Base-by-base conservation (phyloP, 2,888 invertebrate species). In the Meganola albula region DNA sequence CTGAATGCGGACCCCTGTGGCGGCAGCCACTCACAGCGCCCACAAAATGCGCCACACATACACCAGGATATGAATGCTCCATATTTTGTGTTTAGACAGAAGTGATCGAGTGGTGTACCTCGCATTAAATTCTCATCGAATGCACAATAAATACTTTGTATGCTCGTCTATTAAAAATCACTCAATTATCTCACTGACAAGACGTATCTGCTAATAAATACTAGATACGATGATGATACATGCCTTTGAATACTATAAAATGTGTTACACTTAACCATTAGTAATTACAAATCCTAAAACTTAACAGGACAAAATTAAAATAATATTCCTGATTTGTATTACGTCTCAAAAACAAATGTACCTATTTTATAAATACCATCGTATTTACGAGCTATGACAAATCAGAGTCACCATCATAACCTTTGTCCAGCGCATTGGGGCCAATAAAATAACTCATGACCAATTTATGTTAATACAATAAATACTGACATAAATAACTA, bases 401-500 rank as follows among this genome's bases (percentile, higher is more conserved):
- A 77, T 78, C 74, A 65, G 72, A 79, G 71, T 74, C 71, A 80
- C 78, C 70, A 75, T 74, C 74, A 75, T 78, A 78, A 79, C 72
- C 78, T 77, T 76, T 77, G 74, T 76, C 70, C 75, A 65, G 52
- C 64, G 76, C 77, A 75, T 75, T 82, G 67, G 59, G 68, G 54
- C 67, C 66, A 78, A 77, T 85, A 83, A 85, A 84, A 85, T 85
- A 84, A 85, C 77, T 84, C 84, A 84, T 67, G 84, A 79, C 77
- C 83, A 85, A 84, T 84, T 85, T 84, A 85, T 85, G 83, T 84
- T 85, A 84, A 83, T 85, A 82, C 76, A 77, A 84, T 85, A 85
- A 84, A 85, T 83, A 83, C 72, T 74, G 61, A 72, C 78, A 84
- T 85, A 84, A 85, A 85, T 84, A 76, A 79, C 66, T 62, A 59